A percentile compares a stretch with the other conserved stretches of the same genome.
Conservation (phyloP, 2,113 vertebrate species). For the Nibea coibor region DNA sequence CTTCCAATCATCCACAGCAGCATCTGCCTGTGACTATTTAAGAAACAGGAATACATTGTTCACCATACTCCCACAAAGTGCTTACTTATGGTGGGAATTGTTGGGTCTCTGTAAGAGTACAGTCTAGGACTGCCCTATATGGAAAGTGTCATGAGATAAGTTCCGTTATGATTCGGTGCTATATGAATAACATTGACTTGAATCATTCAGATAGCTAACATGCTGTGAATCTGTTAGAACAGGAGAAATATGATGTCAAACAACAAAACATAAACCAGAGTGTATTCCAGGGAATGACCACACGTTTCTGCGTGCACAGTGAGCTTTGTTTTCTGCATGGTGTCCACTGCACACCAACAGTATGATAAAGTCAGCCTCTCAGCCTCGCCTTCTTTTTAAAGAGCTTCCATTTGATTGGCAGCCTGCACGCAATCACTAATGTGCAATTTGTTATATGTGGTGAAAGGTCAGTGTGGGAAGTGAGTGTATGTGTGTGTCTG, state of each 20-base stretch:
- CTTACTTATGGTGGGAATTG: too few relatives aligned
- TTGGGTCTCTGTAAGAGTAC: too few relatives aligned
- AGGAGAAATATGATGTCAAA: background rate
- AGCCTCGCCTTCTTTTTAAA: background rate
- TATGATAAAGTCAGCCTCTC: constrained; percentile 12
- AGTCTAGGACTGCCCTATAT: too few relatives aligned
- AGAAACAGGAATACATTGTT: background rate
- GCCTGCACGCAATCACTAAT: constrained; percentile 30
- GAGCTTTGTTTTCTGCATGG: background rate
- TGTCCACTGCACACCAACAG: background rate
- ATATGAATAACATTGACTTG: too few relatives aligned
- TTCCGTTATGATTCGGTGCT: too few relatives aligned
- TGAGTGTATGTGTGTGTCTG: constrained; percentile 21
- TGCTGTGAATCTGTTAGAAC: background rate
- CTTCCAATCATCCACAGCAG: background rate
- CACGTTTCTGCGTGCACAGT: background rate
- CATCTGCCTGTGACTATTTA: background rate
- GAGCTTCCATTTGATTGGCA: constrained; percentile 18
- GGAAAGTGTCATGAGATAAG: too few relatives aligned
- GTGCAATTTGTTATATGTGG: constrained; percentile 13
- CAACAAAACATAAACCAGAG: background rate
- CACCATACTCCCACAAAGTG: background rate
- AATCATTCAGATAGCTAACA: constrained; percentile 3
- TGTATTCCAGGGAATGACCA: background rate
- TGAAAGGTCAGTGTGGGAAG: constrained; percentile 51